Conservation (phyloP, 1,140 invertebrate species). For the Drosophila sucinea region DNA sequence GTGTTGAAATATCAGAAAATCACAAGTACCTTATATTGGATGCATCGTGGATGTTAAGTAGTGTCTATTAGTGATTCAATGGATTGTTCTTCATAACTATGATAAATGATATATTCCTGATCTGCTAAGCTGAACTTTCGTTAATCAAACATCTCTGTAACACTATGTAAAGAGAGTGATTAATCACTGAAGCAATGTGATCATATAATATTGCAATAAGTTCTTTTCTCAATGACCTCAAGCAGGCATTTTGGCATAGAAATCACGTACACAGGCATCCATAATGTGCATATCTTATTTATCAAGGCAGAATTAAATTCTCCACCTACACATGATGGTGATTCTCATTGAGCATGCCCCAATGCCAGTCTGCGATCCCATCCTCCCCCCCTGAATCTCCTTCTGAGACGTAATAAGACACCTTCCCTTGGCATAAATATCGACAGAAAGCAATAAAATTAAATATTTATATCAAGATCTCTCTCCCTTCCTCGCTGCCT, state of each 20-base stretch:
- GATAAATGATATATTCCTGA: too few species aligned
- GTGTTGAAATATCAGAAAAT: too few species aligned
- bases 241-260: too few species aligned
- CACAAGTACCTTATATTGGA: too few species aligned
- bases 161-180: too few species aligned
- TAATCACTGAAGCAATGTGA: too few species aligned
- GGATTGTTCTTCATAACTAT: too few species aligned
- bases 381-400: not conserved
- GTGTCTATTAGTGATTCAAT: too few species aligned
- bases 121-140: too few species aligned
- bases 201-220: not conserved
- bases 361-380: not conserved
- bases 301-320: not conserved
- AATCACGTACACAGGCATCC: not conserved
- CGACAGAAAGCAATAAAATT: slow-evolving; percentile 7
- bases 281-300: slow-evolving; percentile 2
- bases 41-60: too few species aligned
- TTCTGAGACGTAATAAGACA: not conserved
- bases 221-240: not conserved
- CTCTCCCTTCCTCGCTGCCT: too few species aligned
- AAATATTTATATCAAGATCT: slow-evolving; percentile 8
- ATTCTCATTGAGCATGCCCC: not conserved
- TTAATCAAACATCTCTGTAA: too few species aligned
- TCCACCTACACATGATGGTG: not conserved
- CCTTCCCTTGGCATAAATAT: slow-evolving; percentile 6